phyloP scores from a whole-genome alignment of 2,797 vertebrate species.

The Alcedo atthis region DNA sequence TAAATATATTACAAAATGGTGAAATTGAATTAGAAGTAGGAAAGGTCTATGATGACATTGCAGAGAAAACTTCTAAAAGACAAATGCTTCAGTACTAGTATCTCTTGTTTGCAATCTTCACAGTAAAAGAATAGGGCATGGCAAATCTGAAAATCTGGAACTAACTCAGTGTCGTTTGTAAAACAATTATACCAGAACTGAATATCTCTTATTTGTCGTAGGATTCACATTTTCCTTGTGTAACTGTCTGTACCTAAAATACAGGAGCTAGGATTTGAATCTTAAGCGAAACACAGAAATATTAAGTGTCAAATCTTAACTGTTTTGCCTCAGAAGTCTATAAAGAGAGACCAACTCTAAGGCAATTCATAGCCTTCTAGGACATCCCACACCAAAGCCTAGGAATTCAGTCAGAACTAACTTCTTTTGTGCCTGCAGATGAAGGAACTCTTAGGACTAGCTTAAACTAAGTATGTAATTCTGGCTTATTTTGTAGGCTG shows the following conservation, averaged over 20 bases:
- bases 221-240: not conserved
- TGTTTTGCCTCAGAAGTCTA: not conserved
- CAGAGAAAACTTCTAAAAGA: not conserved
- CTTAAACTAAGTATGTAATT: not conserved
- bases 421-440: not conserved
- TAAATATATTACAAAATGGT: not conserved
- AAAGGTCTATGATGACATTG: not conserved
- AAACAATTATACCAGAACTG: not conserved
- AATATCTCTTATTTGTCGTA: not conserved
- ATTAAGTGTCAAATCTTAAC: accelerated
- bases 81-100: not conserved
- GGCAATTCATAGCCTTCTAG: not conserved
- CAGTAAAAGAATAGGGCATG: not conserved
- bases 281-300: not conserved
- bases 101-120: not conserved
- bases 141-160: not conserved
- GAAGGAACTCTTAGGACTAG: not conserved
- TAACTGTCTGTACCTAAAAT: not conserved
- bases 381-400: not conserved
- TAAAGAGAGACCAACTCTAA: not conserved
- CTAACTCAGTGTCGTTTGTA: not conserved
- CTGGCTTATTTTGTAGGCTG: not conserved
- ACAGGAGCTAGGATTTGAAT: accelerated
- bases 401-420: not conserved
- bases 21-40: not conserved